Conservation (phyloP, 2,797 vertebrate species). For the Mareca strepera region DNA sequence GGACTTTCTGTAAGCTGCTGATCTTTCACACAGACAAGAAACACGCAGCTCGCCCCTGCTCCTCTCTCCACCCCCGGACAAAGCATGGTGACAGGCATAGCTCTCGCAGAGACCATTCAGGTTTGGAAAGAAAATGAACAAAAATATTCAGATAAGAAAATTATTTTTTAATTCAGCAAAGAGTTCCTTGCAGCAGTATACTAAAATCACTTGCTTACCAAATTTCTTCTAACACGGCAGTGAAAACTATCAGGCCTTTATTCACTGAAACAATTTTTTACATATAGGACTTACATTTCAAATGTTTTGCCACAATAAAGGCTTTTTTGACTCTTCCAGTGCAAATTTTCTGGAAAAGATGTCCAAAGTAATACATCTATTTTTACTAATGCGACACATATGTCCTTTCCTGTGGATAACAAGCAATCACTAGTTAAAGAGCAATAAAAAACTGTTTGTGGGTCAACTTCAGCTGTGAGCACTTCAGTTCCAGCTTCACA, state of each 20-base stretch:
- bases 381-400: not conserved
- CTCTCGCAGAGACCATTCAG: not conserved
- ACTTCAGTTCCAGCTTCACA: not conserved
- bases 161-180: not conserved
- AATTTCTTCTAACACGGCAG: not conserved
- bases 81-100: not conserved
- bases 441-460: not conserved
- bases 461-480: not conserved
- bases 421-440: not conserved
- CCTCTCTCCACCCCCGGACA: not conserved
- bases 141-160: not conserved
- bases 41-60: not conserved
- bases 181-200: not conserved
- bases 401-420: not conserved
- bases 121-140: not conserved
- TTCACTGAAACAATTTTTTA: not conserved
- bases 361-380: not conserved
- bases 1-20: not conserved
- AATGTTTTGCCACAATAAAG: not conserved
- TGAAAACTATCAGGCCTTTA: not conserved
- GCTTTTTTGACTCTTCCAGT: not conserved
- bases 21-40: not conserved
- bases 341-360: not conserved
- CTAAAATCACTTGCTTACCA: not conserved
- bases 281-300: not conserved